These are phyloP conservation scores for Vesta saturnalis DNA, from an alignment of 2,888 invertebrate species.

Conservation along the genomic window DNA sequence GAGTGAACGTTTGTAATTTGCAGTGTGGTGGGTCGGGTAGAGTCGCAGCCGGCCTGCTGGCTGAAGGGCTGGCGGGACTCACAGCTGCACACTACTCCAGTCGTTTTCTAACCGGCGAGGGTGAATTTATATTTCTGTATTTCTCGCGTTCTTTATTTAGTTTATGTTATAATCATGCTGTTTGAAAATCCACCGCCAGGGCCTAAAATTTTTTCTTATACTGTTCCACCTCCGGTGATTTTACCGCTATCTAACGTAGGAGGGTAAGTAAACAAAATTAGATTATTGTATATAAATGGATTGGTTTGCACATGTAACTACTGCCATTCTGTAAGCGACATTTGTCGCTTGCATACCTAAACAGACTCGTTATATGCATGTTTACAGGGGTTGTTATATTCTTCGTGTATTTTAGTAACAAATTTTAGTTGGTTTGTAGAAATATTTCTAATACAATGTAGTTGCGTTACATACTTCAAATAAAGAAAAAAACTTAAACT, in stretches of 20 bases:
- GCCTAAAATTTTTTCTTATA: conserved; percentile 74
- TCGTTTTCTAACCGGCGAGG: conserved; percentile 52
- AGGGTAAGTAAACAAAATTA: conserved; percentile 53
- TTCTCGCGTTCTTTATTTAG: conserved; percentile 20
- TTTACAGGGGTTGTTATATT: not conserved
- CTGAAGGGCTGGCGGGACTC: conserved; percentile 43
- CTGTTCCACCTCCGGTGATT: conserved; percentile 74
- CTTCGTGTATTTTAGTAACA: not conserved
- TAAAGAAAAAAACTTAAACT: not conserved
- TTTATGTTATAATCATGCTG: conserved; percentile 64
- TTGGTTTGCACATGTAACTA: conserved; percentile 18
- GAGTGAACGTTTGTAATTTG: conserved; percentile 53
- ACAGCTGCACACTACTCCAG: conserved; percentile 49
- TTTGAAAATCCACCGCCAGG: conserved; percentile 75
- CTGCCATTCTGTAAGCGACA: conserved; percentile 5
- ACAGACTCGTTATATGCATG: conserved; percentile 13
- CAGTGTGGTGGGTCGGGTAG: conserved; percentile 54
- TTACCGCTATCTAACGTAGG: conserved; percentile 52
- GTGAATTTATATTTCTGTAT: conserved; percentile 48
- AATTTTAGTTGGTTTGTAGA: conserved; percentile 10
- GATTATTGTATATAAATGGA: conserved; percentile 5
- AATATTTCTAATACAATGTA: not conserved
- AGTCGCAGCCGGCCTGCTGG: conserved; percentile 49
- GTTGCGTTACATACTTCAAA: not conserved
- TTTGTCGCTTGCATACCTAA: conserved; percentile 14